Evolutionary conservation across 2,888 invertebrate species (phyloP).

Genomic region (Eupelmus urozonus): DNA sequence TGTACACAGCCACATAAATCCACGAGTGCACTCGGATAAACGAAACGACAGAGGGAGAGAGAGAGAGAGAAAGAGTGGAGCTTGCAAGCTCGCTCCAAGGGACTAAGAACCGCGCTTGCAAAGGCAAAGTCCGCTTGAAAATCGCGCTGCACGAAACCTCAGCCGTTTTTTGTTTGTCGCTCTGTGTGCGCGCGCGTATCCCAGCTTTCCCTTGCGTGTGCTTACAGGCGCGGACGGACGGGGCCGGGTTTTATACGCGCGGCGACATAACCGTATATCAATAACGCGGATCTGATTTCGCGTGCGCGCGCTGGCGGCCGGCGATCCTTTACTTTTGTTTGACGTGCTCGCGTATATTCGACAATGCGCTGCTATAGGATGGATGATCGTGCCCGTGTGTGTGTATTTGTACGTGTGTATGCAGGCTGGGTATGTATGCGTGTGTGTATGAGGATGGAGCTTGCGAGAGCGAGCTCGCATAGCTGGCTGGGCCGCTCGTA

Average conservation of each 20-base stretch:
- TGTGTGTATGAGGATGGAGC: background rate
- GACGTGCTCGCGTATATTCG: background rate
- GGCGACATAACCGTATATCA: slow-evolving; percentile 43
- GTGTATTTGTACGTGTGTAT: too few species aligned
- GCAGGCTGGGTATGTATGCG: background rate
- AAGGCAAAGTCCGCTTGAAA: background rate
- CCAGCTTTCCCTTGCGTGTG: background rate
- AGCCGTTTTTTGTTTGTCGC: background rate
- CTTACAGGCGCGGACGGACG: background rate
- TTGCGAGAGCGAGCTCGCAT: background rate
- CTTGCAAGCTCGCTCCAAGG: background rate
- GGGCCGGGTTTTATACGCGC: slow-evolving; percentile 33
- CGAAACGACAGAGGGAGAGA: too few species aligned
- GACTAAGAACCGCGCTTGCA: background rate
- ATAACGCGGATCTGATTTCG: slow-evolving; percentile 52
- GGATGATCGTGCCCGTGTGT: slow-evolving; percentile 6
- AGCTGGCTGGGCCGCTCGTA: slow-evolving; percentile 26
- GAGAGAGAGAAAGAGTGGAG: background rate
- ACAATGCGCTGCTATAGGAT: slow-evolving; percentile 2
- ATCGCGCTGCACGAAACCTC: background rate
- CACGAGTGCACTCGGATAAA: too few species aligned
- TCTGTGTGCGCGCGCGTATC: background rate
- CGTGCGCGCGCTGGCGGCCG: too few species aligned
- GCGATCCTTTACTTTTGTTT: slow-evolving; percentile 51
- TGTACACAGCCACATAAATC: too few species aligned